A percentile compares a stretch with the other conserved stretches of the same genome.
Evolutionary conservation across 2,113 vertebrate species (phyloP).

Genomic region (Genyomyrus donnyi): DNA sequence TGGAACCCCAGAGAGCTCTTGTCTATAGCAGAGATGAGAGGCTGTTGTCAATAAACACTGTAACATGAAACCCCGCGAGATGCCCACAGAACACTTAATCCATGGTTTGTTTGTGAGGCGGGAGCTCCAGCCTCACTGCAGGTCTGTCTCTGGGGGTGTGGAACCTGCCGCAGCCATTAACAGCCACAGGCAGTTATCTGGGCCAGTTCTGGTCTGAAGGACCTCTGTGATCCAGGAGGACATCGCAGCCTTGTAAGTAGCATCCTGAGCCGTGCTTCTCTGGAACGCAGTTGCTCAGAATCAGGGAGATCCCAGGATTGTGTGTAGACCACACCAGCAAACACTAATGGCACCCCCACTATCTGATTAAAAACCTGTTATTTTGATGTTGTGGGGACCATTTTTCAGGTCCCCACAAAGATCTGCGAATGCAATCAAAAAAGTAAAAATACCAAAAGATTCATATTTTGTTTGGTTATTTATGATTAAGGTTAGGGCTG

Average conservation of each 20-base stretch:
- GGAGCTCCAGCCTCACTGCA: not conserved
- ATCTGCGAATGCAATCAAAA: no score
- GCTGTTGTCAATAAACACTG: not conserved
- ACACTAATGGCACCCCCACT: not conserved
- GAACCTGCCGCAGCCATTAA: not conserved
- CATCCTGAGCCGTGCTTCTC: not conserved
- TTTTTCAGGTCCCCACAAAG: no score
- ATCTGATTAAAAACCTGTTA: not conserved
- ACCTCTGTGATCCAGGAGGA: not conserved
- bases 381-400: no score
- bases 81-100: not conserved
- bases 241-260: not conserved
- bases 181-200: not conserved
- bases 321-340: not conserved
- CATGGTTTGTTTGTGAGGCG: not conserved
- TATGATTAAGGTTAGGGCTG: no score
- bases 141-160: not conserved
- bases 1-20: not conserved
- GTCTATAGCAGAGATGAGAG: not conserved
- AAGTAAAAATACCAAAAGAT: no score
- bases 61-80: not conserved
- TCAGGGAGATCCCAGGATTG: not conserved
- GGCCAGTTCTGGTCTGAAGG: not conserved
- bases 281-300: not conserved
- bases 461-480: no score